Percentiles rank a stretch among this genome's conserved stretches.
Evolutionary conservation across 2,113 vertebrate species (phyloP).

Genomic region (Probosciger aterrimus): DNA sequence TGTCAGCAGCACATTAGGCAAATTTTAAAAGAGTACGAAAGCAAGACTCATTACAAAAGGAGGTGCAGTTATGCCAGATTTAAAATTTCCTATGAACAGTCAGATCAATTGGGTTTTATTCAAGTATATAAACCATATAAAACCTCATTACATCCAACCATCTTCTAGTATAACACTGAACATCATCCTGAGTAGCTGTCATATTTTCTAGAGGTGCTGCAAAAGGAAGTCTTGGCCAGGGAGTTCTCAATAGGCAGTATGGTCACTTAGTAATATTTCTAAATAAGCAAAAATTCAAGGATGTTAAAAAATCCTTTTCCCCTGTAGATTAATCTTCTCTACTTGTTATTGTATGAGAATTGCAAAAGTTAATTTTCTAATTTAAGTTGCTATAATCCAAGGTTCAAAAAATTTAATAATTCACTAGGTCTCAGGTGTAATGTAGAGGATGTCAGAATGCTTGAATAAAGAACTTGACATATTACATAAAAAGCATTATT

Average conservation of each 20-base stretch:
- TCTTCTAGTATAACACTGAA: background rate
- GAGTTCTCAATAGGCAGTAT: background rate
- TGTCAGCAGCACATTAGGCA: background rate
- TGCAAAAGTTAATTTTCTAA: background rate
- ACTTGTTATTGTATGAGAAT: background rate
- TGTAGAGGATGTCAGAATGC: background rate
- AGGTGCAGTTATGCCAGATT: background rate
- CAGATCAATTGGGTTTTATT: background rate
- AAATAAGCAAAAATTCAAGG: background rate
- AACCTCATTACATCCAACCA: background rate
- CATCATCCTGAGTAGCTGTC: background rate
- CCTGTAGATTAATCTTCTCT: background rate
- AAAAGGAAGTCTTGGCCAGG: background rate
- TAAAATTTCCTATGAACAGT: background rate
- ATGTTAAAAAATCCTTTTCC: background rate
- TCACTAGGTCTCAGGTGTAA: background rate
- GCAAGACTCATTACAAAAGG: background rate
- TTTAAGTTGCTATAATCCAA: rapidly evolving
- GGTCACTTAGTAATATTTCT: background rate
- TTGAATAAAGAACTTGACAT: background rate
- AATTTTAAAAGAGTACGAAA: background rate
- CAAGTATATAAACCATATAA: background rate
- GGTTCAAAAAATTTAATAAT: background rate
- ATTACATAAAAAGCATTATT: background rate
- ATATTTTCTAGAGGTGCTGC: background rate